phyloP scores from a whole-genome alignment of 2,888 invertebrate genomes.

The Maniola hyperantus region DNA sequence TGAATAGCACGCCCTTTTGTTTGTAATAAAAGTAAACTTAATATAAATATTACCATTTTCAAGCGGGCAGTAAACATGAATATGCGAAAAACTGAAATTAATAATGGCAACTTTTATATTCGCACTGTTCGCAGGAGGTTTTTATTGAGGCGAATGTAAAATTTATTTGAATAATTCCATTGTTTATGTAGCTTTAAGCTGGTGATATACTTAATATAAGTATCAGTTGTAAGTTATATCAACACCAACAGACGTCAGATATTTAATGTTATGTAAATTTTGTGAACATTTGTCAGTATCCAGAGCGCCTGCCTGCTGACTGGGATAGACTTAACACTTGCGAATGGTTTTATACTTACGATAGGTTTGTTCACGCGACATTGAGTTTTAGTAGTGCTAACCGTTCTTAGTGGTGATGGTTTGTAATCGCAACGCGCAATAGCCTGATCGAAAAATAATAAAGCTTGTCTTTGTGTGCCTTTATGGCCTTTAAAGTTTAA shows the following conservation, averaged over 20 bases:
- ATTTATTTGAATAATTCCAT: slow-evolving; percentile 36
- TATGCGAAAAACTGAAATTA: slow-evolving; percentile 41
- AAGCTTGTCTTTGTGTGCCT: slow-evolving; percentile 6
- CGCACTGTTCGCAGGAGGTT: slow-evolving; percentile 31
- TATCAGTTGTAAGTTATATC: slow-evolving; percentile 26
- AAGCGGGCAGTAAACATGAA: slow-evolving; percentile 34
- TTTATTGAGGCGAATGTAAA: slow-evolving; percentile 35
- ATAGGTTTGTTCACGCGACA: slow-evolving; percentile 13
- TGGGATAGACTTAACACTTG: slow-evolving; percentile 13
- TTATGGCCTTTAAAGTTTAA: background rate
- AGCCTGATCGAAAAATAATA: background rate
- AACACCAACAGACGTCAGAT: slow-evolving; percentile 23
- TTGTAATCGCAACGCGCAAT: background rate
- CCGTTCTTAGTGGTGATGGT: background rate
- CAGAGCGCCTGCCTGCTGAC: slow-evolving; percentile 1
- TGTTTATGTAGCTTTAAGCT: slow-evolving; percentile 30
- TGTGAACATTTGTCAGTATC: slow-evolving; percentile 14
- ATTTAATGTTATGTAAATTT: slow-evolving; percentile 26
- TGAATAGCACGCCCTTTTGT: background rate
- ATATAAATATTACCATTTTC: background rate
- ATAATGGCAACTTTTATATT: slow-evolving; percentile 38
- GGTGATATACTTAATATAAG: too few relatives aligned
- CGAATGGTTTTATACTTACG: slow-evolving; percentile 5
- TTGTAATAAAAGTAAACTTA: background rate
- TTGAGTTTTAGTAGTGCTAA: slow-evolving; percentile 15